These are phyloP conservation scores for Uropsilus gracilis DNA, from an alignment of 2,113 vertebrate genomes.

Conservation along the genomic window DNA sequence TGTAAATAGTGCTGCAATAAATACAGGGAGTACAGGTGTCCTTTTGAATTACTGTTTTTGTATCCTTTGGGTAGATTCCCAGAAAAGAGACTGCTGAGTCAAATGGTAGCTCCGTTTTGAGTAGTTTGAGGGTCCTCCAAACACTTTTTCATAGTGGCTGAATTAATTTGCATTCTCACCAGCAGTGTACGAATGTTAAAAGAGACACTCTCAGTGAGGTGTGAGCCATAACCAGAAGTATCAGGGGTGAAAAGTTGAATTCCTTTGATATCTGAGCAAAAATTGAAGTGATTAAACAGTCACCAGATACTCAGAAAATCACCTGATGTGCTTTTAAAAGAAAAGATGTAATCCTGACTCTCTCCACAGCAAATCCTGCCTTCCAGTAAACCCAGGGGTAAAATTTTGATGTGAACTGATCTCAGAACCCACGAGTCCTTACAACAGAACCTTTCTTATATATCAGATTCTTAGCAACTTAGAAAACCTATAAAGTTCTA, in stretches of 20 bases:
- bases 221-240: background rate
- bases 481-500: background rate
- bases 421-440: background rate
- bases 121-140: no score
- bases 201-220: accelerated
- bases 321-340: background rate
- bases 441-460: background rate
- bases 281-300: background rate
- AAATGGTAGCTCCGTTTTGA: no score
- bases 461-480: background rate
- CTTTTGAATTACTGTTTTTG: no score
- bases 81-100: no score
- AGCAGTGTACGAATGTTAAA: no score
- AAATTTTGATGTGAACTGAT: background rate
- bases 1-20: no score
- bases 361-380: background rate
- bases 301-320: background rate
- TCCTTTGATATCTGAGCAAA: background rate
- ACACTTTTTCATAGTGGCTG: no score
- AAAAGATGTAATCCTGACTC: background rate
- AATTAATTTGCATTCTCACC: no score
- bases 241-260: background rate
- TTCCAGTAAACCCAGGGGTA: background rate
- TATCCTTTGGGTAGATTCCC: no score
- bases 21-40: no score